Conservation (phyloP, 1,140 invertebrate genomes). For the Phenacoccus solenopsis region DNA sequence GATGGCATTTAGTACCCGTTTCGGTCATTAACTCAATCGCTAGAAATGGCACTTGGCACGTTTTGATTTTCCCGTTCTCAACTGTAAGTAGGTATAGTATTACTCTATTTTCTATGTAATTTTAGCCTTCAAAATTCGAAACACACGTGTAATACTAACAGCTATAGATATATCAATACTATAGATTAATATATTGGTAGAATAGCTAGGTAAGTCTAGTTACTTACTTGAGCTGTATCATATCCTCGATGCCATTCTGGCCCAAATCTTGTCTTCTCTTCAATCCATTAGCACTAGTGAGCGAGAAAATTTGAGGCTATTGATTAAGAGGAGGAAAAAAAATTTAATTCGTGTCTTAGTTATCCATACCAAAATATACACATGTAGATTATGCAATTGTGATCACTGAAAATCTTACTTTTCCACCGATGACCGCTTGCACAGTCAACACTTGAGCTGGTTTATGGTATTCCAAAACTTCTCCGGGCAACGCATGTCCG, state of each 20-base stretch:
- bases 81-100: no score
- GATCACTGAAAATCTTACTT: conserved; percentile 53
- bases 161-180: no score
- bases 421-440: conserved; percentile 72
- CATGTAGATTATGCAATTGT: no score
- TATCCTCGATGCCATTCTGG: conserved; percentile 75
- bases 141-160: no score
- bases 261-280: conserved; percentile 73
- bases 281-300: conserved; percentile 68
- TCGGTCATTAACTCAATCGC: no score
- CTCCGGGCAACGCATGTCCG: conserved; percentile 75
- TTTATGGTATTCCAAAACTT: conserved; percentile 73
- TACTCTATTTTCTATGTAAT: no score
- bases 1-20: no score
- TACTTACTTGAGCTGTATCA: conserved; percentile 68
- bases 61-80: no score
- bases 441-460: conserved; percentile 78
- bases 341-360: not conserved
- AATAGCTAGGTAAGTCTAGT: no score
- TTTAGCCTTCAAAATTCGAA: no score
- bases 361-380: not conserved
- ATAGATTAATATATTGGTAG: no score
- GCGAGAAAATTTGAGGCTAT: conserved; percentile 74
- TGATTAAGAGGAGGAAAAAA: conserved; percentile 31
- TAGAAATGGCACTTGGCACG: no score